Conservation (phyloP, 2,797 vertebrate genomes). For the Tokudaia tokunoshimensis region DNA sequence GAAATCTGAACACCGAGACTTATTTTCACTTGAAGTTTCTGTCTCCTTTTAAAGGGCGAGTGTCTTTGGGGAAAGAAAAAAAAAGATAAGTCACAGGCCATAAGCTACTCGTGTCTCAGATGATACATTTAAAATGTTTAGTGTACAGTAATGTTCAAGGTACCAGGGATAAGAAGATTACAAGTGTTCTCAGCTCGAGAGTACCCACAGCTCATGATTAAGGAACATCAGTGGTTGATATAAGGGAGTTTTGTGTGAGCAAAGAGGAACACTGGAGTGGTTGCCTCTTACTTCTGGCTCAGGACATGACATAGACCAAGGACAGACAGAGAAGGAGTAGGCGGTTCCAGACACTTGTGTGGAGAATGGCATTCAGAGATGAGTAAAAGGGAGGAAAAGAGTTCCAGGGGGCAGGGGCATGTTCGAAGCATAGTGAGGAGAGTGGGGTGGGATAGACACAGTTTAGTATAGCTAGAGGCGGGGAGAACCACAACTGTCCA, state of each 20-base stretch:
- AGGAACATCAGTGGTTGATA: background rate
- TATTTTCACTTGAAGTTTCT: background rate
- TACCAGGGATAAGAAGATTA: background rate
- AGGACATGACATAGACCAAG: background rate
- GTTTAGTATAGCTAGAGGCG: background rate
- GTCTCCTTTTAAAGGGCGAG: background rate
- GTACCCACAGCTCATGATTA: background rate
- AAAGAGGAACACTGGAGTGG: rapidly evolving
- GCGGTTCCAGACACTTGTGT: background rate
- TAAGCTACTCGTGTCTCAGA: background rate
- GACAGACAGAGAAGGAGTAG: background rate
- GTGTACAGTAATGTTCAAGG: background rate
- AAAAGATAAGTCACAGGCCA: background rate
- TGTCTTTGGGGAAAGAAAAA: background rate
- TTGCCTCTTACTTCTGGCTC: rapidly evolving
- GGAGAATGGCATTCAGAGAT: too few species aligned
- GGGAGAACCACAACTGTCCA: too few species aligned
- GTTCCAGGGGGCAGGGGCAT: background rate
- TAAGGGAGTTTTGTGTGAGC: background rate
- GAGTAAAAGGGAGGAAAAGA: background rate
- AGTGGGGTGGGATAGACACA: background rate
- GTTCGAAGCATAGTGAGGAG: background rate
- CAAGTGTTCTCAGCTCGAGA: background rate
- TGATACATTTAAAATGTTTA: background rate
- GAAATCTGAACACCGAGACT: background rate